phyloP scores from a whole-genome alignment of 2,113 vertebrate genomes.

The Rousettus leschenaultii region DNA sequence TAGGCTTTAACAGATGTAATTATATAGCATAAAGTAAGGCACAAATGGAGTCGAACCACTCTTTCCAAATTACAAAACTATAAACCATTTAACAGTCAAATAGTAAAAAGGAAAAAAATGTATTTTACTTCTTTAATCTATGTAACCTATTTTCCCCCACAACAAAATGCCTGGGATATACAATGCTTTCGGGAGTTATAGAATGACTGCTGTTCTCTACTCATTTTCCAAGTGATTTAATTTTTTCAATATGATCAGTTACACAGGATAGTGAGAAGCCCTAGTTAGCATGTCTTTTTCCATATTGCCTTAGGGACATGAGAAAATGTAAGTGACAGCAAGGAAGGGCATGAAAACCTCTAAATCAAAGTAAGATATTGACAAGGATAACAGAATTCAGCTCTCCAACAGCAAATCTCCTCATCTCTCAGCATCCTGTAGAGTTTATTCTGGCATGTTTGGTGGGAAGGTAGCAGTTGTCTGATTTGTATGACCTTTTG shows the following conservation, averaged over 20 bases:
- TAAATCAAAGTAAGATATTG: background rate
- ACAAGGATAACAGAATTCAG: background rate
- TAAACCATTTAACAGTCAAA: background rate
- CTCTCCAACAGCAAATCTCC: accelerated
- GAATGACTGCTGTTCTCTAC: background rate
- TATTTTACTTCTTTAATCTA: background rate
- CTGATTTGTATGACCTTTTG: accelerated
- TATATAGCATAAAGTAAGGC: background rate
- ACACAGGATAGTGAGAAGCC: background rate
- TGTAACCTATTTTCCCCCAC: background rate
- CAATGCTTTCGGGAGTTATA: background rate
- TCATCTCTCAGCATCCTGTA: accelerated
- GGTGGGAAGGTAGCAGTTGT: background rate
- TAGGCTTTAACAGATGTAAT: constrained; percentile 37
- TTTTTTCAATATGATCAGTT: background rate
- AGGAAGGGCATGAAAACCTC: background rate
- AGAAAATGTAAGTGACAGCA: background rate
- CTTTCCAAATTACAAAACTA: constrained; percentile 34
- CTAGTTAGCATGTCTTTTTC: background rate
- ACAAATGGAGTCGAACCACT: background rate
- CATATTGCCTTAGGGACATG: background rate
- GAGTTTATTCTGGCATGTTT: background rate
- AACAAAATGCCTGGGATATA: background rate
- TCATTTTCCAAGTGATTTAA: background rate
- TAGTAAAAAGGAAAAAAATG: background rate